Percentiles rank a stretch among this genome's conserved stretches.
phyloP scores from a whole-genome alignment of 2,888 invertebrate species.

The Baccha elongata region DNA sequence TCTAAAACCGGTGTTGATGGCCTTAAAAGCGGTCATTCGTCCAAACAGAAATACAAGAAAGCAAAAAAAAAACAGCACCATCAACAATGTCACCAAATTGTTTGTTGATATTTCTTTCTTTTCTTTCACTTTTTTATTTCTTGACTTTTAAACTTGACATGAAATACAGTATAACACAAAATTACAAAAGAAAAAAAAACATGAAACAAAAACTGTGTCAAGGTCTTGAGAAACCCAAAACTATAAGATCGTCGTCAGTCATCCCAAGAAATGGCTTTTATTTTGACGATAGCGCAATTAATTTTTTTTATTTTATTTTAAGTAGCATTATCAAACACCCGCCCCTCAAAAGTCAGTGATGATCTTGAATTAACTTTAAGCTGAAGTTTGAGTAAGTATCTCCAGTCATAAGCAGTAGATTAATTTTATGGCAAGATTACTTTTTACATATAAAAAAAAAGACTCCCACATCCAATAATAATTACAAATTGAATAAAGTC shows the following conservation, averaged over 20 bases:
- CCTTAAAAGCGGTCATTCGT: constrained; percentile 52
- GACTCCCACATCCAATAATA: not conserved
- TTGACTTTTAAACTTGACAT: constrained; percentile 19
- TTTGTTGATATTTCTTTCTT: constrained; percentile 52
- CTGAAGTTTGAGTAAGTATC: not conserved
- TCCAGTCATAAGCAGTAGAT: not conserved
- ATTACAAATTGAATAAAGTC: not conserved
- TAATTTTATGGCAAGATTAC: not conserved
- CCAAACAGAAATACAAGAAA: not conserved
- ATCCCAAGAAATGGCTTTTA: constrained; percentile 23
- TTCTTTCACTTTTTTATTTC: constrained; percentile 38
- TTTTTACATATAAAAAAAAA: not conserved
- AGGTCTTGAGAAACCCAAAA: constrained; percentile 55
- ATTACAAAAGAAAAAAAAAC: constrained; percentile 14
- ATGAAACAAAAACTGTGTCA: constrained; percentile 56
- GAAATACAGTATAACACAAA: constrained; percentile 16
- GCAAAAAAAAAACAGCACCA: constrained; percentile 7
- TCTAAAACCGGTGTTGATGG: constrained; percentile 48
- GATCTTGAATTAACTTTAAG: constrained; percentile 20
- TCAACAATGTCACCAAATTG: constrained; percentile 32
- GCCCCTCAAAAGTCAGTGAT: not conserved
- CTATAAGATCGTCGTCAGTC: constrained; percentile 19
- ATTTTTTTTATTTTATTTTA: constrained; percentile 5
- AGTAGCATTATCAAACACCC: not conserved
- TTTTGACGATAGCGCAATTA: constrained; percentile 31